Evolutionary conservation across 2,888 invertebrate genomes (phyloP).

Genomic region (Tanytarsus gracilentus): DNA sequence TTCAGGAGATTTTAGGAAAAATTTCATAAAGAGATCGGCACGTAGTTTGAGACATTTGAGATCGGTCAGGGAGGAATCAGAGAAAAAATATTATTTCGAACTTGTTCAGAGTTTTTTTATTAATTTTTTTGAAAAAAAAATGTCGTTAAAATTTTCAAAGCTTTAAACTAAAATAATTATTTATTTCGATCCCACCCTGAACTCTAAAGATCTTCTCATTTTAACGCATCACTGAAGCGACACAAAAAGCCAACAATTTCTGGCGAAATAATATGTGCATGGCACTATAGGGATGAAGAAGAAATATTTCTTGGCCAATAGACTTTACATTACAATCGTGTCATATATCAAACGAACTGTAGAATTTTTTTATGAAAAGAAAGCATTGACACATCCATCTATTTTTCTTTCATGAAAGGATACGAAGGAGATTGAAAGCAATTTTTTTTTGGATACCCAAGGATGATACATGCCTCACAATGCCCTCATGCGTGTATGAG

Average conservation of each 20-base stretch:
- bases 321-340: conserved; percentile 19
- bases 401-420: conserved; percentile 9
- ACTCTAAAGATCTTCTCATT: conserved; percentile 2
- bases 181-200: neutral
- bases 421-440: neutral
- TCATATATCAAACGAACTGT: conserved; percentile 21
- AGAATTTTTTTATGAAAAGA: conserved; percentile 12
- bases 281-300: conserved; percentile 3
- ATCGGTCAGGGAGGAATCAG: neutral
- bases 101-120: no score
- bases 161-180: no score
- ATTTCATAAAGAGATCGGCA: conserved; percentile 20
- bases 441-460: neutral
- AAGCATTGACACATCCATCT: conserved; percentile 28
- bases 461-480: neutral
- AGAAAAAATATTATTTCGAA: neutral
- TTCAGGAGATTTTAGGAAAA: neutral
- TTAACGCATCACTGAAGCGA: conserved; percentile 20
- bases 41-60: no score
- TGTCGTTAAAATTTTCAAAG: no score
- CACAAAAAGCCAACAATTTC: conserved; percentile 28
- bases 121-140: no score
- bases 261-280: conserved; percentile 21
- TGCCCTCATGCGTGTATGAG: neutral
- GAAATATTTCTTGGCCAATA: conserved; percentile 22